Evolutionary conservation across 2,888 invertebrate genomes (phyloP), one percentile per base, ranked within the genome.

Genomic region (Malacosoma neustria): DNA sequence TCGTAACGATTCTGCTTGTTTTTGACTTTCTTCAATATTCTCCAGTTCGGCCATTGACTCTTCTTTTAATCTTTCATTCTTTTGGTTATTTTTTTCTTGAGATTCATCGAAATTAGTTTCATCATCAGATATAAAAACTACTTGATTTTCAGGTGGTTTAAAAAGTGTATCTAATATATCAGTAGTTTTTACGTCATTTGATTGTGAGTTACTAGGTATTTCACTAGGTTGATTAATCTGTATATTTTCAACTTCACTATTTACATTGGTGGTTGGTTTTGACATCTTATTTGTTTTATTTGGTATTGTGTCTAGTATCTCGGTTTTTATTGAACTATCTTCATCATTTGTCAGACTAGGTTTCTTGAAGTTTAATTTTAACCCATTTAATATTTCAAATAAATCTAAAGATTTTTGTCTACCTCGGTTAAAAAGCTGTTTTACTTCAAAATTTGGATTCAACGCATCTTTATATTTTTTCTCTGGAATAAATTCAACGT

Each of bases 401-500:
- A 13, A 42, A 38, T 13, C 36, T n/a, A 15, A 31, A n/a, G 36
- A 13, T n/a, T 30, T 33, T 3, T 13, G 33, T 33, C 29, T 30
- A 29, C 36, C 30, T 11, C 30, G 32, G 14, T 34, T 35, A 11
- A 33, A 34, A 29, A 40, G 32, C 7, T 34, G 14, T 13, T 42
- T 39, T 32, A 38, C 32, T 9, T 22, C 14, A 4, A 45, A 12
- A 33, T 29, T 35, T n/a, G 37, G 35, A 1, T 32, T 30, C 4
- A 42, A 32, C 4, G 13, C 33, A 7, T 35, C 22, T 3, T 31
- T 15, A 31, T 14, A 32, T 32, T 39, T 30, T 3, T 12, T 48
- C 40, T 49, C 41, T 13, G 41, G 41, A 33, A 68, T 29, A 9
- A 68, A 13, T 43, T 64, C 59, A 13, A 72, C 67, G 29, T 75